Evolutionary conservation across 2,888 invertebrate genomes (phyloP), one percentile per base, ranked within the genome.

Genomic region (Flabesymbios commensalis): DNA sequence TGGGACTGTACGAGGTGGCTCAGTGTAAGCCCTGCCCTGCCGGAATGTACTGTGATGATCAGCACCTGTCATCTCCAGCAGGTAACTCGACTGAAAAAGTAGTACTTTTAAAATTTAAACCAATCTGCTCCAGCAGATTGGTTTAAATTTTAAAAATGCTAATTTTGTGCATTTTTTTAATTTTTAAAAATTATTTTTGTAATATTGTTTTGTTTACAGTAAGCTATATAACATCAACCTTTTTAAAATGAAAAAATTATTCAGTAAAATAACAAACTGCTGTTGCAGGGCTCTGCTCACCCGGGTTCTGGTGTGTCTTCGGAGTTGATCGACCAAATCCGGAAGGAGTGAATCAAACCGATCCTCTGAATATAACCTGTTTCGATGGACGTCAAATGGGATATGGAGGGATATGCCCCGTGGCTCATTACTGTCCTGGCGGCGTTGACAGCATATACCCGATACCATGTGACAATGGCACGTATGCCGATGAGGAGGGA

Each of bases 1-100:
- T 59, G 2, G 78, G 77, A 17, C 68, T 78, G 26, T 74, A 75
- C 43, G 67, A 72, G 7, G 69, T 69, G 55, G 65, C 61, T 47
- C 78, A 79, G 65, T 80, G 80, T 67, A 74, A 70, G 57, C 74
- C 77, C 0, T 80, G 80, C 59, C 67, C 73, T 10, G 71, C 74
- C 14, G 80, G 79, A 2, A 71, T 75, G 63, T 78, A 77, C 68
- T 80, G 80, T 61, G 75, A 63, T 31, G 72, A 71, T 1, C 77
- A 76, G 60, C 78, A 79, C 58, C 74, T 78, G 4, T 67, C 68
- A 7, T 33, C 72, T 7, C 72, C 75, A 3, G 65, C 78, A 63
- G 79, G 79, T 78, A 65, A 57, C 59, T 36, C 19, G 29, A n/a
- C n/a, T n/a, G n/a, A n/a, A n/a, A n/a, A n/a, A n/a, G n/a, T n/a